Evolutionary conservation across 2,888 invertebrate genomes (phyloP), one percentile per base, ranked within the genome.

Genomic region (Rosalia funebris): DNA sequence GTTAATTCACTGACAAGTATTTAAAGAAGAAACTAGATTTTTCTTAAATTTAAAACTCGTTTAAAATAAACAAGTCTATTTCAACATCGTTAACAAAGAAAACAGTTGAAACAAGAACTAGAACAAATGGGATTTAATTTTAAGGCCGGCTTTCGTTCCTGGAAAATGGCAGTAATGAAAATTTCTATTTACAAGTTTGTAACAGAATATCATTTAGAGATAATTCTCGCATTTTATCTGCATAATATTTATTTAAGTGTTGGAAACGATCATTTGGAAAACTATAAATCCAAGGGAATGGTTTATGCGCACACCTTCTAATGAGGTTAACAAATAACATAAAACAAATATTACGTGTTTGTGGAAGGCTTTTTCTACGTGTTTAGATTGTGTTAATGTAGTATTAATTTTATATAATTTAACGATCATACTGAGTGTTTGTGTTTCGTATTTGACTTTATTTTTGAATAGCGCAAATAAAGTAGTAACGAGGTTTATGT

Each of bases 181-280:
- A 36, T 11, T n/a, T 17, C 17, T 50, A 25, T 25, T 50, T 50
- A 39, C 50, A 25, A 7, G 15, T 39, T 39, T 39, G 25, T 50
- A 39, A 50, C 39, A 25, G 50, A 50, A 25, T 19, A 39, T 48
- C 48, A 48, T 41, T 39, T 50, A 20, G 25, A 39, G 50, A 50
- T 50, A 20, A 50, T 50, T 50, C 37, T 39, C 39, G 10, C 25
- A 15, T 41, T 50, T 50, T 39, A 50, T 25, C 19, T 32, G 19
- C 19, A 19, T 48, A 48, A 37, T 37, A 48, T 48, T 48, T 37
- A 48, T 19, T 37, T 19, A 11, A 32, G 4, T n/a, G n/a, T 10
- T n/a, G 16, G 14, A 32, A 15, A 16, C 3, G 34, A 16, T 32
- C 4, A 46, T 15, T 16, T 15, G 1, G 12, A 12, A 39, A 42